Percentiles rank a stretch among this genome's conserved stretches.
phyloP scores from a whole-genome alignment of 2,888 invertebrate genomes.

The Athalia circularis region DNA sequence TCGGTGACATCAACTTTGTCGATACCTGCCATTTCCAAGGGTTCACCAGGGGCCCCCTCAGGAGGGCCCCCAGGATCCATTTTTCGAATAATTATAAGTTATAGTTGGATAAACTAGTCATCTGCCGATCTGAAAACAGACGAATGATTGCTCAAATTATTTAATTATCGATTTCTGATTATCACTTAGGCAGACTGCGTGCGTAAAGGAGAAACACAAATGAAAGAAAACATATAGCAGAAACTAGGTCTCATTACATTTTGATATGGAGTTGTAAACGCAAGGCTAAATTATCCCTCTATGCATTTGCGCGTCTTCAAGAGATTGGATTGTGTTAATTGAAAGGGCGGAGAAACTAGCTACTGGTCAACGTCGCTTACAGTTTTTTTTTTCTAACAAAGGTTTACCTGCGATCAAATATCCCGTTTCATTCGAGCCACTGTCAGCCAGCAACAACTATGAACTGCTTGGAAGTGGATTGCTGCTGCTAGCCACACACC shows the following conservation, averaged over 20 bases:
- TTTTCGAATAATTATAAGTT: constrained; percentile 50
- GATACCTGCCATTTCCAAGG: constrained; percentile 64
- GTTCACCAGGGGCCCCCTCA: constrained; percentile 72
- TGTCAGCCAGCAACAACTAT: constrained; percentile 15
- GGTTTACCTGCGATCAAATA: constrained; percentile 1
- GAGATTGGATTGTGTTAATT: background rate
- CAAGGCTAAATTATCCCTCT: background rate
- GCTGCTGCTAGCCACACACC: background rate
- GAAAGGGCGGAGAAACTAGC: background rate
- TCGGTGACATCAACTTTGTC: constrained; percentile 63
- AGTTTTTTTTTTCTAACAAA: background rate
- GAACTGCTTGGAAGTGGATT: background rate
- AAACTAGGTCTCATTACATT: background rate
- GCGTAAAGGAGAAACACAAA: background rate
- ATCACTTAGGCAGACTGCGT: background rate
- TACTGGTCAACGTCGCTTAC: background rate
- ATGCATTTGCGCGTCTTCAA: too few relatives aligned
- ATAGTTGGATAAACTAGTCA: background rate
- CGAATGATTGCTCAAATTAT: background rate
- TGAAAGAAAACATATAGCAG: background rate
- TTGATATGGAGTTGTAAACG: background rate
- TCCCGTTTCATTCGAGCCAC: constrained; percentile 18
- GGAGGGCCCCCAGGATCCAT: constrained; percentile 73
- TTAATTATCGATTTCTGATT: background rate
- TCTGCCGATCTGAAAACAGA: background rate